phyloP scores from a whole-genome alignment of 2,888 invertebrate genomes.

The Neuroscelio doddi region DNA sequence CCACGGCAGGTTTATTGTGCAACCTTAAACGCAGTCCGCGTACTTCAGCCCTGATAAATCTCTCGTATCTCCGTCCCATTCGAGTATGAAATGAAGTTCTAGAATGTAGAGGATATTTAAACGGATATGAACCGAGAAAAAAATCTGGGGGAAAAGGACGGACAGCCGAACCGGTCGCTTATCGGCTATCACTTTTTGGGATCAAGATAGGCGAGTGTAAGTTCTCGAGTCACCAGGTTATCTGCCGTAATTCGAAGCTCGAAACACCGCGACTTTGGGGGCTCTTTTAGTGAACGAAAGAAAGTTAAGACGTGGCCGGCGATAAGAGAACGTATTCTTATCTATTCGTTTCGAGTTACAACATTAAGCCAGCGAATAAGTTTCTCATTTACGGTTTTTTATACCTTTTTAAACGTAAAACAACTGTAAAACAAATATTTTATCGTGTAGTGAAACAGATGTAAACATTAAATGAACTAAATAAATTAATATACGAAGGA shows the following conservation, averaged over 20 bases:
- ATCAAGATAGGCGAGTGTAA: conserved; percentile 31
- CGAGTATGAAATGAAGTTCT: conserved; percentile 8
- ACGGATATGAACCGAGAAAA: conserved; percentile 4
- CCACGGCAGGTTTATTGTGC: conserved; percentile 11
- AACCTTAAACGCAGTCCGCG: conserved; percentile 6
- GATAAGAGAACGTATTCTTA: no score
- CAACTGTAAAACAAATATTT: no score
- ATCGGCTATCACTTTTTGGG: conserved; percentile 21
- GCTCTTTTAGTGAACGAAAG: conserved; percentile 5
- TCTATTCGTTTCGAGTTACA: no score
- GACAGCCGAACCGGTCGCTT: conserved; percentile 25
- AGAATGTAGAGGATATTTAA: conserved; percentile 8
- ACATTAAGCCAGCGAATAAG: no score
- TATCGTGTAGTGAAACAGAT: no score
- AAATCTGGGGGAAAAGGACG: not conserved
- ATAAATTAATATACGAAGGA: no score
- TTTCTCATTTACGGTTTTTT: no score
- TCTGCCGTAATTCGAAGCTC: no score
- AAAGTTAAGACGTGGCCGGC: not conserved
- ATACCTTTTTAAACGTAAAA: no score
- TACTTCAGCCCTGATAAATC: conserved; percentile 19
- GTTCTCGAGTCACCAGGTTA: conserved; percentile 32
- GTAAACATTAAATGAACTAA: no score
- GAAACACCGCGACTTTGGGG: not conserved
- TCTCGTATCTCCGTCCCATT: conserved; percentile 9